A percentile compares a stretch with the other conserved stretches of the same genome.
Evolutionary conservation across 1,140 invertebrate genomes (phyloP).

Genomic region (Helicoverpa zea): DNA sequence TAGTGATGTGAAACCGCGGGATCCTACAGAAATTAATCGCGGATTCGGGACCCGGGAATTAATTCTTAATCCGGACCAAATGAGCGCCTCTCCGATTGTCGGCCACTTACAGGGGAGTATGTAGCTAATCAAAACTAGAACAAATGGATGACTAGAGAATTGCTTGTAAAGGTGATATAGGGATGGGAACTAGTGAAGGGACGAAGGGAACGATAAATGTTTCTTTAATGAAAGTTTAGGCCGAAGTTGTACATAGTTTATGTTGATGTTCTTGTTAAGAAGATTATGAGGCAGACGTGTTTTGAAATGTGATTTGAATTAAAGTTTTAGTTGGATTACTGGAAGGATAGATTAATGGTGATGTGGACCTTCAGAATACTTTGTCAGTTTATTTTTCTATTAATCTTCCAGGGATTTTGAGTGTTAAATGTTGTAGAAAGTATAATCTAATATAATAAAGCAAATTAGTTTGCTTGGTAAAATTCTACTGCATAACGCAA

Average conservation of each 20-base stretch:
- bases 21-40: constrained; percentile 65
- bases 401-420: no score
- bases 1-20: constrained; percentile 65
- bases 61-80: constrained; percentile 70
- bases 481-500: no score
- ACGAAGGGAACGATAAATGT: constrained; percentile 37
- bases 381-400: no score
- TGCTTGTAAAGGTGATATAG: constrained; percentile 41
- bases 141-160: constrained; percentile 39
- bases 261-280: constrained; percentile 9
- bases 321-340: not conserved
- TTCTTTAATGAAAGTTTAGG: constrained; percentile 35
- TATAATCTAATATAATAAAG: no score
- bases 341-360: no score
- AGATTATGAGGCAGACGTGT: not conserved
- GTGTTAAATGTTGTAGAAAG: no score
- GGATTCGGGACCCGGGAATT: constrained; percentile 63
- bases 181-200: constrained; percentile 11
- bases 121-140: constrained; percentile 48
- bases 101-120: constrained; percentile 51
- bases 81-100: constrained; percentile 59
- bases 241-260: constrained; percentile 8
- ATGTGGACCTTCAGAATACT: no score
- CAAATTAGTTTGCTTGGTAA: no score
- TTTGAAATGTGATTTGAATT: not conserved